Percentiles rank a stretch among this genome's conserved stretches.
Conservation (phyloP, 35 echinoderm and acorn worm species). For the Nesometra sesokonis region DNA sequence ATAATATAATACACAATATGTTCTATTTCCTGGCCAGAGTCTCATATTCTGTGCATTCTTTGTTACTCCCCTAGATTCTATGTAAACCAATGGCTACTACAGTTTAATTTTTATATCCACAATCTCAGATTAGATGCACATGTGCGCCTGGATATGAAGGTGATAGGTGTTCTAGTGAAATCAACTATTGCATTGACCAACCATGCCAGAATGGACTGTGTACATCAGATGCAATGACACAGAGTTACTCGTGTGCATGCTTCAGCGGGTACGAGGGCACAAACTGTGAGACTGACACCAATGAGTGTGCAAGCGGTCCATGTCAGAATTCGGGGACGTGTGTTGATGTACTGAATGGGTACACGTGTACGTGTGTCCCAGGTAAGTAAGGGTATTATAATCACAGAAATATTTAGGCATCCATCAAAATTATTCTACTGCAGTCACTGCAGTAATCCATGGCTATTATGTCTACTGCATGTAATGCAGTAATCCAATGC, state of each 20-base stretch:
- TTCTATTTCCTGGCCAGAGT: too few species aligned
- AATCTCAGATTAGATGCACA: neutral
- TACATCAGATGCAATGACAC: neutral
- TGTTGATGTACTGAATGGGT: conserved; percentile 38
- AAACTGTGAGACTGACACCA: conserved; percentile 45
- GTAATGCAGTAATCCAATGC: too few species aligned
- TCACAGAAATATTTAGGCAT: too few species aligned
- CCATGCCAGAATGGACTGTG: conserved; percentile 43
- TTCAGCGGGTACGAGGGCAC: conserved; percentile 39
- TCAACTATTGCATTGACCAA: conserved; percentile 47
- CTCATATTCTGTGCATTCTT: too few species aligned
- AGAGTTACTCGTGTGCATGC: conserved; percentile 47
- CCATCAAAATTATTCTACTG: too few species aligned
- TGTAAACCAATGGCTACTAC: too few species aligned
- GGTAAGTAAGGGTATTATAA: too few species aligned
- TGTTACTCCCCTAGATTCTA: too few species aligned
- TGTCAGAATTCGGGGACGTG: conserved; percentile 66
- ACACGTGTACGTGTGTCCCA: conserved; percentile 48
- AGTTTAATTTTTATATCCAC: too few species aligned
- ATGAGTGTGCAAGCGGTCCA: conserved; percentile 37
- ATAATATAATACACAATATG: too few species aligned
- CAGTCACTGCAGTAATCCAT: too few species aligned
- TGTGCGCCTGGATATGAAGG: conserved; percentile 42
- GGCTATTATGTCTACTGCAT: too few species aligned
- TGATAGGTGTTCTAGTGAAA: conserved; percentile 41